Base-by-base conservation (phyloP, 2,888 invertebrate species). In the Philereme vetulata region DNA sequence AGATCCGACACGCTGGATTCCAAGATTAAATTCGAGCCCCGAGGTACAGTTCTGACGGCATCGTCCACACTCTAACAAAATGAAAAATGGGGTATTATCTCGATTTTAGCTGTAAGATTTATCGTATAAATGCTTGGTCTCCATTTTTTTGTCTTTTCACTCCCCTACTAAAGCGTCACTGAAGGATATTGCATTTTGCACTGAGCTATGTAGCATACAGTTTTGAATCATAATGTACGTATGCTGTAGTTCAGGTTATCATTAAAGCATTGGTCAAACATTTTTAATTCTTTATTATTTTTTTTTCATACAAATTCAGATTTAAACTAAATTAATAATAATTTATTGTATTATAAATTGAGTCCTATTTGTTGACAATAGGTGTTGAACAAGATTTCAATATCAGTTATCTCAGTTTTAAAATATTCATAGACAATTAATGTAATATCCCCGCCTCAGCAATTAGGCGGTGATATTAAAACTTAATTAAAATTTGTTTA, bases 401-500 rank as follows among this genome's bases (percentile, higher is more conserved):
- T 64, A 57, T 49, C 40, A 56, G 43, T 43, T 48, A 55, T 51
- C 53, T 51, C 21, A 62, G 56, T 60, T 51, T 56, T 51, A 42
- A 65, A 71, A 84, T 88, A 88, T 87, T 87, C 85, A 88, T 86
- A 83, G 84, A 83, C 82, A 79, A 82, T 84, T 85, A 88, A 86
- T 84, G 82, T 82, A 82, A 88, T 88, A 86, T 84, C 82, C 82
- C 79, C 85, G 87, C 84, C 84, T 84, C 84, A 79, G 88, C 88
- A 90, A 91, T 92, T 91, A 90, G 87, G 90, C 83, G 87, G 88
- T 89, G 86, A 91, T 91, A 91, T 91, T 91, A 90, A 91, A 91
- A 90, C 88, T 89, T 90, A 90, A 91, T 91, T 90, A 90, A 92
- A 91, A 90, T 90, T 90, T 90, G 90, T 90, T 91, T 88, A 90